Base-by-base conservation (phyloP, 2,888 invertebrate genomes). In the Melipona bicolor region DNA sequence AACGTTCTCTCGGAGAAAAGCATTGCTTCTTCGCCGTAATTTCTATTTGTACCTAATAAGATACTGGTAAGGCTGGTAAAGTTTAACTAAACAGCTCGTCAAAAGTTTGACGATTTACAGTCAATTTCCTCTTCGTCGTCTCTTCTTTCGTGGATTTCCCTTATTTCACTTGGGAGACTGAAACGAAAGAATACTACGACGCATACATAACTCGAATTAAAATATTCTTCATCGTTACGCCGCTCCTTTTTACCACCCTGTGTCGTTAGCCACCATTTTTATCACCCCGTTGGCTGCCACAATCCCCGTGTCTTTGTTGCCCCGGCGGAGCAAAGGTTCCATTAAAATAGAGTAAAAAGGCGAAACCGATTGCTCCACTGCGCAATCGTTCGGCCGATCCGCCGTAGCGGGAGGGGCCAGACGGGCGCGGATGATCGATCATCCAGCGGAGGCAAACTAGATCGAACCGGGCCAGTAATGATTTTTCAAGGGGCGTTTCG, bases 281-380 rank as follows among this genome's bases (percentile, higher is more conserved):
- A 43, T 43, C 9, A 43, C 43, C 9, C 9, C 9, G 36, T 6
- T 36, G 6, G 36, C 61, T 9, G 9, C 24, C 27, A 17, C n/a
- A 27, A 62, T 62, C 24, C 11, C 11, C 32, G 11, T 32, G 32
- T 21, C 17, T 15, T 24, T 24, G 2, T 24, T n/a, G 24, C n/a
- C 1, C 4, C 19, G 24, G 9, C 4, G 49, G 19, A 49, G 43
- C 67, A 67, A 50, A 15, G 13, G 43, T 67, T 67, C 24, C 49
- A 67, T 67, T 67, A 24, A 67, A 67, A 67, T 50, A 43, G 15
- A 69, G 21, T 52, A 69, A 54, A 54, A 54, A 15, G n/a, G 6
- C 15, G 52, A n/a, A 32, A 69, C 32, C 19, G 54, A 54, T 54
- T 54, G 54, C 32, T 54, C 15, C 4, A 11, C 21, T 36, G 68